These are phyloP conservation scores for Cynocephalus volans DNA, from an alignment of 2,113 vertebrate species.

Conservation along the genomic window DNA sequence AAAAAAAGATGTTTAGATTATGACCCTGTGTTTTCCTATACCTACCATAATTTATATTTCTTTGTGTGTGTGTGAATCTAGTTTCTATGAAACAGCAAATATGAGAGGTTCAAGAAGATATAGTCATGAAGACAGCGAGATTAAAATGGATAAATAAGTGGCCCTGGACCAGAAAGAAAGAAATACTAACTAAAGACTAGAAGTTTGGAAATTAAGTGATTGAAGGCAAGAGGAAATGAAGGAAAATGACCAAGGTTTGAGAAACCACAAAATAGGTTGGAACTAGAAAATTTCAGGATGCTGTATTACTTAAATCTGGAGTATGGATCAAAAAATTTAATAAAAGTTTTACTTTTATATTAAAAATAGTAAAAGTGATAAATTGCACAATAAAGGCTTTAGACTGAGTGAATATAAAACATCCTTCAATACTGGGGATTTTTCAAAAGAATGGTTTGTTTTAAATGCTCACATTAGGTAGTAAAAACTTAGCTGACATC, in stretches of 20 bases:
- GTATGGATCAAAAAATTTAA: neutral
- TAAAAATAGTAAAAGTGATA: neutral
- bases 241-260: neutral
- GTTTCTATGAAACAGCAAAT: neutral
- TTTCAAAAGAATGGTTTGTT: neutral
- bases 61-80: neutral
- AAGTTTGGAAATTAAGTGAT: neutral
- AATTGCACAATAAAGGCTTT: neutral
- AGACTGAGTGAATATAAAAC: neutral
- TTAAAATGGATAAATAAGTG: neutral
- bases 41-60: neutral
- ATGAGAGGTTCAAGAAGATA: neutral
- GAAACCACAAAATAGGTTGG: neutral
- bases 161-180: neutral
- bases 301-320: neutral
- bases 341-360: neutral
- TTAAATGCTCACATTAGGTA: neutral
- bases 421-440: neutral
- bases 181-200: neutral
- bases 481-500: neutral
- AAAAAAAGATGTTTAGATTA: neutral
- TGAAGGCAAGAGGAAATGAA: neutral
- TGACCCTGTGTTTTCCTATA: neutral
- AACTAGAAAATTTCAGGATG: neutral
- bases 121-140: neutral